A percentile compares a stretch with the other conserved stretches of the same genome.
phyloP scores from a whole-genome alignment of 2,113 vertebrate species.

The Eonycteris spelaea region DNA sequence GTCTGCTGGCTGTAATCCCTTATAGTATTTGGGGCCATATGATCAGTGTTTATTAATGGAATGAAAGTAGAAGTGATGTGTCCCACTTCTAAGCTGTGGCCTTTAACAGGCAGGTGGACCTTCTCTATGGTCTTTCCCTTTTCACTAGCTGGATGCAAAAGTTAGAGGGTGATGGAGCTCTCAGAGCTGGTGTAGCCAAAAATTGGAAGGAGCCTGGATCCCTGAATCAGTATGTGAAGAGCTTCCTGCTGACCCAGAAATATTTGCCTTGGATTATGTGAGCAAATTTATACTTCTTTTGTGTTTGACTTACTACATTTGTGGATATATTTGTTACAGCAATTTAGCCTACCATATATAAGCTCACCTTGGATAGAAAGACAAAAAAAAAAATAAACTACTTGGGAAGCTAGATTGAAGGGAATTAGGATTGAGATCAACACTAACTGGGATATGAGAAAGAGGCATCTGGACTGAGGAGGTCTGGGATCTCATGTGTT shows the following conservation, averaged over 20 bases:
- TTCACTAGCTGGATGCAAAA: background rate
- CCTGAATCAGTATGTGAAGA: background rate
- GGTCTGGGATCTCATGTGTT: background rate
- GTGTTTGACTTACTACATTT: background rate
- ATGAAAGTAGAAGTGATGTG: background rate
- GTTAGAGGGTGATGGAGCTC: background rate
- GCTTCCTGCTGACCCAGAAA: background rate
- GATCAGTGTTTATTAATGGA: background rate
- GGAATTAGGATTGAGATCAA: background rate
- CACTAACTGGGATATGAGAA: background rate
- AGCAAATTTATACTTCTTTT: background rate
- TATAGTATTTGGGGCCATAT: background rate
- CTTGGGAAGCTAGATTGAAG: slow-evolving; percentile 1
- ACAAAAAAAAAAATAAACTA: background rate
- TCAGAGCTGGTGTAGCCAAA: background rate
- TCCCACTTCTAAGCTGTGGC: background rate
- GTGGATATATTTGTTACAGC: background rate
- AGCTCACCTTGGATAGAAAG: background rate
- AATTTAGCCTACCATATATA: background rate
- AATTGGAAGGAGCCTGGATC: background rate
- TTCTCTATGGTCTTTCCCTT: background rate
- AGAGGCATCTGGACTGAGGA: background rate
- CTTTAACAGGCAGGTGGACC: background rate
- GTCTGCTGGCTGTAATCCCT: background rate
- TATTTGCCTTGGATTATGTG: background rate